These are phyloP conservation scores for Colletes gigas DNA, from an alignment of 1,140 invertebrate species.

Conservation along the genomic window DNA sequence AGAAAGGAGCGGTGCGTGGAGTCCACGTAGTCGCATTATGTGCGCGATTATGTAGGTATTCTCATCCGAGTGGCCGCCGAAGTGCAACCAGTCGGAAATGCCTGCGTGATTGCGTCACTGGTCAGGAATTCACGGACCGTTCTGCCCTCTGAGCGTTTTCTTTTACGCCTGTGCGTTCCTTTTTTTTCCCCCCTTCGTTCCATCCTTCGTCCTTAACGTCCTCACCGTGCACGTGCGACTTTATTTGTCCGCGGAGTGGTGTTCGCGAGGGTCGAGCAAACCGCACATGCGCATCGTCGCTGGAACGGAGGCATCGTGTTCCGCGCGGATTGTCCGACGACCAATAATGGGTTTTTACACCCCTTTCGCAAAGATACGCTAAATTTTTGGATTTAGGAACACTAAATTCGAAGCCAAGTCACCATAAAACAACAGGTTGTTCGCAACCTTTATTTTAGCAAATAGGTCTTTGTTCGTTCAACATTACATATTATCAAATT, in stretches of 20 bases:
- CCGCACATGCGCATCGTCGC: too few relatives aligned
- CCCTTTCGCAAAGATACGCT: too few relatives aligned
- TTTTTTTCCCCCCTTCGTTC: constrained; percentile 13
- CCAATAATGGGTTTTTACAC: too few relatives aligned
- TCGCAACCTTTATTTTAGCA: too few relatives aligned
- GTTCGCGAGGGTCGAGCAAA: too few relatives aligned
- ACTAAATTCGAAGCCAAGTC: too few relatives aligned
- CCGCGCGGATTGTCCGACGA: too few relatives aligned
- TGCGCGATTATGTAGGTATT: constrained; percentile 63
- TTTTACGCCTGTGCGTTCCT: constrained; percentile 28
- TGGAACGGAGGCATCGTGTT: too few relatives aligned
- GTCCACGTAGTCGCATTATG: constrained; percentile 46
- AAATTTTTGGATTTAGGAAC: too few relatives aligned
- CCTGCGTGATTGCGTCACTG: constrained; percentile 76
- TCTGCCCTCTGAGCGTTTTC: constrained; percentile 59
- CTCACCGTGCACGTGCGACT: background rate
- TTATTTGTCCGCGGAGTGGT: background rate
- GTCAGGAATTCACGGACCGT: constrained; percentile 76
- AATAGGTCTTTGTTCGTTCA: too few relatives aligned
- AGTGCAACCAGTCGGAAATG: constrained; percentile 78
- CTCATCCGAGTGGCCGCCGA: constrained; percentile 54
- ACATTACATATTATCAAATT: too few relatives aligned
- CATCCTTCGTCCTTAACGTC: constrained; percentile 29
- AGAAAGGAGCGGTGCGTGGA: background rate
- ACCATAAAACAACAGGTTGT: too few relatives aligned